Base-by-base conservation (phyloP, 1,140 invertebrate species). In the Chymomyza costata region DNA sequence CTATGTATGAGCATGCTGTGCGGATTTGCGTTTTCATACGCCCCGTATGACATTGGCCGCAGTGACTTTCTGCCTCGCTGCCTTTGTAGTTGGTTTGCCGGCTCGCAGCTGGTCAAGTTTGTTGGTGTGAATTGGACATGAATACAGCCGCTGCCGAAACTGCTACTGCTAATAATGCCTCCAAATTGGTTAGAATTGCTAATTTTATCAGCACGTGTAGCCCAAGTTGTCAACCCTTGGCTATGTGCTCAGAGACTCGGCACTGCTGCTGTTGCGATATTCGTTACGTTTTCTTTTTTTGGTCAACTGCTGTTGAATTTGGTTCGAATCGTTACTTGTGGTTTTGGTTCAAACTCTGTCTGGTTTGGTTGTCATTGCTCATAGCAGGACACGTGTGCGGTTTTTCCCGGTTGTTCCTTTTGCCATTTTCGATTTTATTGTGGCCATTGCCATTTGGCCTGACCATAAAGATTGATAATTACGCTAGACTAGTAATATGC, bases 401-500 rank as follows among this genome's bases (percentile, higher is more conserved):
- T 34, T 13, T 13, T 78, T 76, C 78, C 70, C n/a, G n/a, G 78
- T 63, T 78, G 61, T 43, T 28, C 45, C n/a, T n/a, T n/a, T n/a
- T n/a, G 19, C 56, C 65, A 70, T 74, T 76, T 41, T n/a, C n/a
- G n/a, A n/a, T 78, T 76, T 76, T 78, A 76, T 63, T 78, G 61
- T 43, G 32, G 46, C n/a, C n/a, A n/a, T n/a, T n/a, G 19, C 56
- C 65, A 70, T 74, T 76, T 41, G 18, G 38, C 52, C 45, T 46
- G 50, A 39, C 61, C 71, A 65, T 76, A 76, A 76, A 76, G 67
- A 80, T 71, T 67, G 66, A 78, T 78, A 78, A 78, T 80, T 78
- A 78, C 73, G 66, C 60, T 58, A 54, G 54, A 62, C 71, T 74
- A 76, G 76, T 74, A 74, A 69, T 65, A 54, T 76, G 53, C 53